A percentile compares a stretch with the other conserved stretches of the same genome.
These are phyloP conservation scores for Ictidomys tridecemlineatus DNA, from an alignment of 2,113 vertebrate genomes.

Conservation along the genomic window DNA sequence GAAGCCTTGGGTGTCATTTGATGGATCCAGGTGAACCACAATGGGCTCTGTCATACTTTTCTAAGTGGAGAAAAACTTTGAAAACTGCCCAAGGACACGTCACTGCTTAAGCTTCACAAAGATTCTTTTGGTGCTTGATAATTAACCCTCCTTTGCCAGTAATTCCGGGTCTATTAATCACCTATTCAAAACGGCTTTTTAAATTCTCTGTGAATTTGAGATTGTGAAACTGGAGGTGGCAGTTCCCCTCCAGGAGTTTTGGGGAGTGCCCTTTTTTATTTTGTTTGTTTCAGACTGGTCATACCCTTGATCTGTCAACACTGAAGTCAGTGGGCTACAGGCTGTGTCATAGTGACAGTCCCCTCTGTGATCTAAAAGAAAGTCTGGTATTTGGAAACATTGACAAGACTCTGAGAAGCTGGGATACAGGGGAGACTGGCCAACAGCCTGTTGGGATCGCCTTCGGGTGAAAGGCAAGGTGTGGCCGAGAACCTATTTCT, in stretches of 20 bases:
- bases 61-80: constrained; percentile 13
- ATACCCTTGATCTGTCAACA: neutral
- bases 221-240: constrained; percentile 16
- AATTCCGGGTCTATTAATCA: constrained; percentile 69
- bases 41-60: neutral
- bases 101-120: constrained; percentile 22
- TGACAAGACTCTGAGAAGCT: neutral
- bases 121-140: neutral
- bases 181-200: constrained; percentile 41
- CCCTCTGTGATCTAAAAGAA: neutral
- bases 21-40: neutral
- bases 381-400: neutral
- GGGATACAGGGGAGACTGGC: neutral
- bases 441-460: neutral
- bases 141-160: constrained; percentile 32
- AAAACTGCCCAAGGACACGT: constrained; percentile 24
- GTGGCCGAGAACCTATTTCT: neutral
- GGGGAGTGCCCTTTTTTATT: neutral
- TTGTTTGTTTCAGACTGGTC: neutral
- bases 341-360: neutral
- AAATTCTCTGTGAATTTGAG: neutral
- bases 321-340: neutral
- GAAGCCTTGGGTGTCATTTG: neutral
- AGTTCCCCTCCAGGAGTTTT: constrained; percentile 11
- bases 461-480: neutral